Evolutionary conservation across 2,113 vertebrate genomes (phyloP), one percentile per base, ranked within the genome.

Genomic region (Peucedramus taeniatus): DNA sequence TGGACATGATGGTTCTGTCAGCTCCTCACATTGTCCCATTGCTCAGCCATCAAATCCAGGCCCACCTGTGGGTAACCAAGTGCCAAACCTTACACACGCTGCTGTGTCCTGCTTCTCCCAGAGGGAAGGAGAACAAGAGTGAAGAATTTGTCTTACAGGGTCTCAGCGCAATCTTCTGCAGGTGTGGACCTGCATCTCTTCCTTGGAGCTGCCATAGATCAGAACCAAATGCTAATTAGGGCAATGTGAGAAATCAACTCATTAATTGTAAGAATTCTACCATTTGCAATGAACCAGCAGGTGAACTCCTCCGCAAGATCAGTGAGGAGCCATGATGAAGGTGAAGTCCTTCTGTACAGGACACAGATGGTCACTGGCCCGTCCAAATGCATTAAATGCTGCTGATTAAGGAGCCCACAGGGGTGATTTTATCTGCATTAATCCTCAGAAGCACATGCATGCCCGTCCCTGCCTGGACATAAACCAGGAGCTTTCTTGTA

Each of bases 1-100:
- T 0, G 11, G 47, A 11, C 8, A 0, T 1, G 2, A 21, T 5
- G 22, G 37, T 1, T 51, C 33, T 24, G 4, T 3, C n/a, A 15
- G 69, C 27, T 49, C 49, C 35, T 54, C 20, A 0, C 10, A 0
- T 4, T 2, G 1, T 26, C 13, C 42, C 33, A 1, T 12, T 15
- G 53, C 53, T 50, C 33, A 3, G 23, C 50, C 10, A 3, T 9
- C 24, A 57, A 40, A 40, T 7, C 22, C 33, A 27, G 59, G 11
- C 56, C 19, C 33, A 12, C 5, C 37, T 3, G 3, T 3, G 18
- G 31, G 19, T 11, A 17, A 35, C 33, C 8, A 5, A 39, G 40
- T 4, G 13, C 11, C 68, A 10, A 30, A 11, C 16, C 24, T 53
- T 3, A 7, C 22, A 11, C 15, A 30, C 3, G 5, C n/a, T 30